Percentiles rank a stretch among this genome's conserved stretches.
These are phyloP conservation scores for Empidonax alnorum DNA, from an alignment of 2,113 vertebrate species.

Conservation along the genomic window DNA sequence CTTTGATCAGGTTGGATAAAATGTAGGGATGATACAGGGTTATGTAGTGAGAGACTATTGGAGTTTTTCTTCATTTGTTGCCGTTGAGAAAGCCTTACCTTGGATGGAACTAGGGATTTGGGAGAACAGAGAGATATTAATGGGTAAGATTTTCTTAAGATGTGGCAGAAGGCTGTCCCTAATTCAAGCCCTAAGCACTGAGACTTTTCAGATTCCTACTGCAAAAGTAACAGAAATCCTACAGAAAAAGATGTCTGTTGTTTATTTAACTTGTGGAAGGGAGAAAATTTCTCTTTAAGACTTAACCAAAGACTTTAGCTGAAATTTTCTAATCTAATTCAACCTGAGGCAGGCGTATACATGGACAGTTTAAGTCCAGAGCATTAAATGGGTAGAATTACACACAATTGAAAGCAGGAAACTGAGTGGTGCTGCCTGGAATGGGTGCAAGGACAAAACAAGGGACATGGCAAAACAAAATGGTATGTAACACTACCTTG, in stretches of 20 bases:
- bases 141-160: constrained; percentile 5
- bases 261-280: not conserved
- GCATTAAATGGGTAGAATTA: not conserved
- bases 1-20: not conserved
- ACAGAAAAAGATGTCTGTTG: not conserved
- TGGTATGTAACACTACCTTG: not conserved
- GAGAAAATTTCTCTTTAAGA: not conserved
- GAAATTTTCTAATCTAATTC: constrained; percentile 13
- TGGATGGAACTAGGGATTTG: not conserved
- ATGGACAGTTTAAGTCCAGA: not conserved
- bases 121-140: not conserved
- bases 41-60: not conserved
- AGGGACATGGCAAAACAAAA: not conserved
- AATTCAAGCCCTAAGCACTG: not conserved
- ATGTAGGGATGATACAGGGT: not conserved
- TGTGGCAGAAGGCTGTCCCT: not conserved
- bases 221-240: constrained; percentile 8
- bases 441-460: not conserved
- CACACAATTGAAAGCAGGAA: not conserved
- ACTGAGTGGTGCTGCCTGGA: not conserved
- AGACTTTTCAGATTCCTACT: not conserved
- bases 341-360: not conserved
- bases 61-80: not conserved
- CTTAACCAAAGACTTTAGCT: not conserved
- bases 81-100: not conserved